phyloP scores from a whole-genome alignment of 2,113 vertebrate species.

The Syngnathus floridae region DNA sequence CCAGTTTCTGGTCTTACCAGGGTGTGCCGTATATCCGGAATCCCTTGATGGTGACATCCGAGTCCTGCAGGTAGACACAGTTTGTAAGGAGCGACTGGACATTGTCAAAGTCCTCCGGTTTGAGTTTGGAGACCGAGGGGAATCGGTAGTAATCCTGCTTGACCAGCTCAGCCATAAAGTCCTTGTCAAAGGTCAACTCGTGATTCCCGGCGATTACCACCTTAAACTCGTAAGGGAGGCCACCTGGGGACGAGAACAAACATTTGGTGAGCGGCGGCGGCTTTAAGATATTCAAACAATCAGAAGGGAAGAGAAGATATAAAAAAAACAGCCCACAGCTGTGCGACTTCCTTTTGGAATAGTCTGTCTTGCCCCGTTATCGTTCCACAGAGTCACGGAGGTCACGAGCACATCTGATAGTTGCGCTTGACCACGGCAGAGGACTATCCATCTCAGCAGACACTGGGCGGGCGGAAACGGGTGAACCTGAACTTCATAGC shows the following conservation, averaged over 20 bases:
- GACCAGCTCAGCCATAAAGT: constrained; percentile 98
- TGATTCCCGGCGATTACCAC: constrained; percentile 99
- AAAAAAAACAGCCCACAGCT: background rate
- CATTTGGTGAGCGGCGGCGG: background rate
- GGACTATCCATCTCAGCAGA: constrained; percentile 39
- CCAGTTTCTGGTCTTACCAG: constrained; percentile 74
- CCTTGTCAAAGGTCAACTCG: constrained; percentile 99
- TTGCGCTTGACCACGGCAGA: constrained; percentile 46
- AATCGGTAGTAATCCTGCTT: constrained; percentile 99
- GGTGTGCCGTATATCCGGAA: constrained; percentile 97
- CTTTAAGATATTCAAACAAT: background rate
- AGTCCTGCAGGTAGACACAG: constrained; percentile 99
- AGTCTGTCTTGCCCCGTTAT: constrained; percentile 1
- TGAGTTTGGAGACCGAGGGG: constrained; percentile 98
- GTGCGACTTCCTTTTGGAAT: background rate
- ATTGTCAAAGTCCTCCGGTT: constrained; percentile 99
- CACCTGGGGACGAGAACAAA: constrained; percentile 68
- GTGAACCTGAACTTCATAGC: constrained; percentile 54
- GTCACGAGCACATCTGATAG: constrained; percentile 39
- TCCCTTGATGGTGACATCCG: constrained; percentile 95
- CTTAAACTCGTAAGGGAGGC: constrained; percentile 96
- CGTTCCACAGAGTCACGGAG: constrained; percentile 26
- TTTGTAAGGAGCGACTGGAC: constrained; percentile 97
- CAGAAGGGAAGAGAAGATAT: background rate
- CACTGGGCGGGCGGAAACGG: constrained; percentile 24